Percentiles rank a stretch among this genome's conserved stretches.
Evolutionary conservation across 2,113 vertebrate species (phyloP).

Genomic region (Sorex fumeus): DNA sequence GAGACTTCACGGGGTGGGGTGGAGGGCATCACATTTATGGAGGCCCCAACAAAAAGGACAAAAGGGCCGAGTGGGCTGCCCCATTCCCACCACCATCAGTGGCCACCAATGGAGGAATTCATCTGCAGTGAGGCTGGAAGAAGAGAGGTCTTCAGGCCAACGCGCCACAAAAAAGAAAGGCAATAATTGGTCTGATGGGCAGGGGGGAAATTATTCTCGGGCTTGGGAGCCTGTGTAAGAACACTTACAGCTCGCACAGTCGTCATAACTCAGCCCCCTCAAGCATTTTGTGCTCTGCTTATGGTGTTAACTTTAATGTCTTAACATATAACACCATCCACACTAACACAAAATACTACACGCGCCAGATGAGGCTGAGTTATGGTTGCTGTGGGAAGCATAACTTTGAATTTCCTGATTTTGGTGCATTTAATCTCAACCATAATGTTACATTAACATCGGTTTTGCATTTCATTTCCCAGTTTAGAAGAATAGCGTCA

Average conservation of each 20-base stretch:
- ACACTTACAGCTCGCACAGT: slow-evolving; percentile 80
- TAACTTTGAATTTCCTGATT: slow-evolving; percentile 87
- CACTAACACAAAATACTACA: slow-evolving; percentile 85
- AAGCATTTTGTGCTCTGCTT: slow-evolving; percentile 85
- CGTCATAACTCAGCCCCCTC: slow-evolving; percentile 83
- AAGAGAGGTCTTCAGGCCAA: slow-evolving; percentile 67
- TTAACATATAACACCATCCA: slow-evolving; percentile 85
- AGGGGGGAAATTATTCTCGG: slow-evolving; percentile 77
- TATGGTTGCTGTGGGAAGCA: slow-evolving; percentile 84
- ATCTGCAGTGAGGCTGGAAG: slow-evolving; percentile 74
- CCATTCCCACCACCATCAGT: slow-evolving; percentile 53
- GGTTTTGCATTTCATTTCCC: slow-evolving; percentile 87
- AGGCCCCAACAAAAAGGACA: slow-evolving; percentile 73
- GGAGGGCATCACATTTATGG: slow-evolving; percentile 58
- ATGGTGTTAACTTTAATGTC: slow-evolving; percentile 86
- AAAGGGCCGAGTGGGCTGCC: slow-evolving; percentile 59
- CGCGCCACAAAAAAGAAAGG: slow-evolving; percentile 78
- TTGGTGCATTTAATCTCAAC: slow-evolving; percentile 87
- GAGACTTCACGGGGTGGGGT: not conserved
- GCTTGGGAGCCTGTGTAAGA: slow-evolving; percentile 76
- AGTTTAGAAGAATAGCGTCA: slow-evolving; percentile 83
- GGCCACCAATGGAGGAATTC: slow-evolving; percentile 70
- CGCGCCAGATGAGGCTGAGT: slow-evolving; percentile 84
- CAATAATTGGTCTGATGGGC: slow-evolving; percentile 80
- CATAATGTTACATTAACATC: slow-evolving; percentile 85